Conservation (phyloP, 2,888 invertebrate genomes). For the Mesorhabditis spiculigera region DNA sequence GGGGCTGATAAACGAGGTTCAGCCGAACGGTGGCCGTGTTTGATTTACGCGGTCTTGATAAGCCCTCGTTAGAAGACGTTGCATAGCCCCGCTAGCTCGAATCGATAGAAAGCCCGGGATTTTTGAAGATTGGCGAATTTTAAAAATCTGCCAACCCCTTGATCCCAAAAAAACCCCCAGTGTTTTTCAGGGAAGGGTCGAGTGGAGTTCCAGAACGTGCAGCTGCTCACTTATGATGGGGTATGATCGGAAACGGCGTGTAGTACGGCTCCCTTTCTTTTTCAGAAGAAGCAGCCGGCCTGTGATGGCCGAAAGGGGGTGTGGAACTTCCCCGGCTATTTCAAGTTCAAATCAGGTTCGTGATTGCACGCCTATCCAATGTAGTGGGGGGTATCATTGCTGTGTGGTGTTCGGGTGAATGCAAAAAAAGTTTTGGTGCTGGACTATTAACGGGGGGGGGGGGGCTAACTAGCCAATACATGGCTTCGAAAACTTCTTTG, state of each 20-base stretch:
- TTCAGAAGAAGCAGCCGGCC: constrained; percentile 31
- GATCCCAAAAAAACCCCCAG: no score
- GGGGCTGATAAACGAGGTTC: background rate
- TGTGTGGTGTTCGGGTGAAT: no score
- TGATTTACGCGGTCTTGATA: background rate
- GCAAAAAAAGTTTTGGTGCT: no score
- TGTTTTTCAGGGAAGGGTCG: constrained; percentile 29
- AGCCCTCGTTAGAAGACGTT: background rate
- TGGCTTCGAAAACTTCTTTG: constrained; percentile 3
- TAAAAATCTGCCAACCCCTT: background rate
- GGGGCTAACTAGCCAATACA: background rate
- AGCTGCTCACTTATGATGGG: constrained; percentile 39
- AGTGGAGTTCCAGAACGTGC: constrained; percentile 35
- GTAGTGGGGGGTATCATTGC: no score
- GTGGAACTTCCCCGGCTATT: constrained; percentile 39
- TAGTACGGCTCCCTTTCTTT: background rate
- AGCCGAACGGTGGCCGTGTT: background rate
- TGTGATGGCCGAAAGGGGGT: constrained; percentile 31
- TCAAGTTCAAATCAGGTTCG: constrained; percentile 35
- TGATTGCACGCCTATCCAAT: background rate
- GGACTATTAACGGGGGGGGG: no score
- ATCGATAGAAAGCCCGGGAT: background rate
- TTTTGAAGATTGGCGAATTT: background rate
- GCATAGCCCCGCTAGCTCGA: background rate
- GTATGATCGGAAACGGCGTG: background rate